Evolutionary conservation across 2,113 vertebrate species (phyloP).

Genomic region (Cyprinus carpio): DNA sequence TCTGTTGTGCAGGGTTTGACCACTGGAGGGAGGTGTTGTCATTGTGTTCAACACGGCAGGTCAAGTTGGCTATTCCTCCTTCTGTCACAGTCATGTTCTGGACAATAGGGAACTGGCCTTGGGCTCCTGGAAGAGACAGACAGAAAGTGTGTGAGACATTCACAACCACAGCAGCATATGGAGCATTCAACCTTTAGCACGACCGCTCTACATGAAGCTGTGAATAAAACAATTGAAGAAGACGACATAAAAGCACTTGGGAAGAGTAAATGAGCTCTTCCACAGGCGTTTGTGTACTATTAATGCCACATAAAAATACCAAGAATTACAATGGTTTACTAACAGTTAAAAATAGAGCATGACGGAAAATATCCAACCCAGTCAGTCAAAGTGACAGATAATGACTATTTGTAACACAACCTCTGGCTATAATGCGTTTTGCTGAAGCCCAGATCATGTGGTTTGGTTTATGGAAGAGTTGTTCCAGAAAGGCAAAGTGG

Average conservation of each 20-base stretch:
- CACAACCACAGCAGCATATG: slow-evolving; percentile 27
- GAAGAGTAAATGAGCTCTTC: not conserved
- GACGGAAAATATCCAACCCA: not conserved
- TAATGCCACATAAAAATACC: not conserved
- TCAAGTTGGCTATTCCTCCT: slow-evolving; percentile 92
- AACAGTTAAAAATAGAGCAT: not conserved
- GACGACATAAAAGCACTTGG: not conserved
- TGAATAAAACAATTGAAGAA: not conserved
- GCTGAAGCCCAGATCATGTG: not conserved
- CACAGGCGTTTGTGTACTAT: not conserved
- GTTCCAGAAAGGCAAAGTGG: not conserved
- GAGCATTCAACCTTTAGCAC: slow-evolving; percentile 6
- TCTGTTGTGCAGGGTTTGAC: slow-evolving; percentile 99
- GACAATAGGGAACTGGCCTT: slow-evolving; percentile 93
- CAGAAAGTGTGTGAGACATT: not conserved
- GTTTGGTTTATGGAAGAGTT: slow-evolving; percentile 6
- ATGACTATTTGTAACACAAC: not conserved
- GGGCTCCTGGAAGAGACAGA: slow-evolving; percentile 77
- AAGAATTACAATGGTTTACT: not conserved
- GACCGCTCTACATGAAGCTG: not conserved
- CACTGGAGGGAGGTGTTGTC: slow-evolving; percentile 99
- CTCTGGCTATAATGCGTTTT: not conserved
- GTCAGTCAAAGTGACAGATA: slow-evolving; percentile 15
- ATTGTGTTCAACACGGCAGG: slow-evolving; percentile 99
- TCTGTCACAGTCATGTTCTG: slow-evolving; percentile 96